Percentiles rank a stretch among this genome's conserved stretches.
These are phyloP conservation scores for Cairina moschata DNA, from an alignment of 2,113 vertebrate genomes.

Conservation along the genomic window DNA sequence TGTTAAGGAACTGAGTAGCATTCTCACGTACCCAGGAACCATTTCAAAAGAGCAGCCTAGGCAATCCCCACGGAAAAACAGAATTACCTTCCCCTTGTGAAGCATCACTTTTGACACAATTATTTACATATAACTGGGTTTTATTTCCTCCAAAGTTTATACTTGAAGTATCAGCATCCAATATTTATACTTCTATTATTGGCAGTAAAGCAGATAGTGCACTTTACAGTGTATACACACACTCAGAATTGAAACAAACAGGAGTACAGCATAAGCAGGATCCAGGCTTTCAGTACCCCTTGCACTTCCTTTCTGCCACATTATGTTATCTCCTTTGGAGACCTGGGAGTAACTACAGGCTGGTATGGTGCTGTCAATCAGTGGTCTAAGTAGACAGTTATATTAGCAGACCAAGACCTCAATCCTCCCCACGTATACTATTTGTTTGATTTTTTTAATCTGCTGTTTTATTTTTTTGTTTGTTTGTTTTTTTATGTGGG, in stretches of 20 bases:
- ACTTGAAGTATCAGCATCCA: not conserved
- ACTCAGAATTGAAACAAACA: not conserved
- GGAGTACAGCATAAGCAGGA: not conserved
- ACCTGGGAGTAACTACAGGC: not conserved
- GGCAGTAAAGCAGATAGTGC: not conserved
- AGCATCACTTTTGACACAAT: not conserved
- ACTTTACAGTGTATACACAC: accelerated
- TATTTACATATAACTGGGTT: not conserved
- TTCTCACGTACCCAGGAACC: not conserved
- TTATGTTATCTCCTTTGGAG: not conserved
- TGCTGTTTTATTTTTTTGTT: not conserved
- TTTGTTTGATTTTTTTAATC: not conserved
- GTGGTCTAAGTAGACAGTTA: not conserved
- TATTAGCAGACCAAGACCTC: not conserved
- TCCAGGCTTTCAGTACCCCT: not conserved
- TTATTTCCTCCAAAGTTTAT: not conserved
- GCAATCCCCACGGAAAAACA: not conserved
- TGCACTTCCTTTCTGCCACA: not conserved
- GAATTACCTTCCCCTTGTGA: not conserved
- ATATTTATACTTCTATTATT: not conserved
- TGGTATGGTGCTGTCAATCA: not conserved
- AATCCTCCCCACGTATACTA: not conserved
- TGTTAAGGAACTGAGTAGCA: not conserved
- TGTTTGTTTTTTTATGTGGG: not conserved
- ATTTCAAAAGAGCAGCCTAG: not conserved